Base-by-base conservation (phyloP, 2,888 invertebrate genomes). In the Automeris io region DNA sequence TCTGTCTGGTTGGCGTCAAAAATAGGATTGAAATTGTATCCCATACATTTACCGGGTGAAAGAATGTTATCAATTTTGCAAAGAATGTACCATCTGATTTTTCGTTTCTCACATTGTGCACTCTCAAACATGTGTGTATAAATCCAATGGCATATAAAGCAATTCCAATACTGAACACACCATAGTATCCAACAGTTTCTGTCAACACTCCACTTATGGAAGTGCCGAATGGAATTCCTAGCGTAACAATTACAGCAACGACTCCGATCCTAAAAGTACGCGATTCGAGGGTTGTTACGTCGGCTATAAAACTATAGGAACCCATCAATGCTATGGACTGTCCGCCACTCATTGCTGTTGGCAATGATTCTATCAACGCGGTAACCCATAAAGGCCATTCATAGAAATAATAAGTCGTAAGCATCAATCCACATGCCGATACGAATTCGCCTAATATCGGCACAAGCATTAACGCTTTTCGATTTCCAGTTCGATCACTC, bases 221-320 rank as follows among this genome's bases (percentile, higher is more conserved):
- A 5, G 78, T 76, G 6, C 88, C 89, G 12, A 88, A 54, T 9
- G 88, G 88, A 21, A 88, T 54, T 12, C 85, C 83, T 16, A 89
- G 51, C 1, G 87, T 86, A 16, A 82, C 81, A 41, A 89, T 83
- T 3, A 88, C 72, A 36, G 86, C 88, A 8, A 90, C 81, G n/a
- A 90, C 57, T 8, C 91, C 91, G 32, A 91, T 80, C 53, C 91
- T 75, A 33, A 91, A 80, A 1, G 91, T 91, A 18, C 91, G 77
- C 46, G 88, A 82, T 50, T 90, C 89, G 13, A 88, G 40, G 1
- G 88, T 77, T 25, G 90, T 89, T 5, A 90, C 81, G 49, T 90
- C 89, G 13, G 90, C 88, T 4, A 92, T 77, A 49, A 89, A 91
- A 47, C 89, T 89, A 61, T 89, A 88, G 32, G 90, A 75, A 2